A percentile compares a stretch with the other conserved stretches of the same genome.
phyloP scores from a whole-genome alignment of 1,140 invertebrate genomes.

The Ceratina japonica region DNA sequence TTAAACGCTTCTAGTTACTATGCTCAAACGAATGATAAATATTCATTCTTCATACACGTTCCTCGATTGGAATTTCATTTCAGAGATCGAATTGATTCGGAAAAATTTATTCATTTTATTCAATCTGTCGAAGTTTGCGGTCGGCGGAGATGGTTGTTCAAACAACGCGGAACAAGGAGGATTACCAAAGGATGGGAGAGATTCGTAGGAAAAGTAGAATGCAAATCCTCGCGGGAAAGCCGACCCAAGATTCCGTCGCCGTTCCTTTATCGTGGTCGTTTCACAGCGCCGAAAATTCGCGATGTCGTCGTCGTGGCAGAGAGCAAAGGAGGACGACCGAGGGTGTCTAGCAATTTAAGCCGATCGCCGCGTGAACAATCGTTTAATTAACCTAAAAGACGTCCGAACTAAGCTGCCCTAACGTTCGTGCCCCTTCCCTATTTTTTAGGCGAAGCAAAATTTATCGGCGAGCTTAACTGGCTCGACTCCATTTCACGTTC shows the following conservation, averaged over 20 bases:
- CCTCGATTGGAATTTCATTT: too few relatives aligned
- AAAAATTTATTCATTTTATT: neutral
- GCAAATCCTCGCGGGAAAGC: neutral
- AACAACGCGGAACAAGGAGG: conserved; percentile 17
- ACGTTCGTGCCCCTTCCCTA: too few relatives aligned
- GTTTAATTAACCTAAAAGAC: conserved; percentile 27
- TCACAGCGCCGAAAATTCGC: neutral
- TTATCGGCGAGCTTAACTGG: conserved; percentile 22
- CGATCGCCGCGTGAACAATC: neutral
- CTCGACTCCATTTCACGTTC: conserved; percentile 32
- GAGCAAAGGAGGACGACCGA: neutral
- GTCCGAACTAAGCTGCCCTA: neutral
- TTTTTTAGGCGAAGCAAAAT: conserved; percentile 8
- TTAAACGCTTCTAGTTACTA: too few relatives aligned
- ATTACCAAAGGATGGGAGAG: conserved; percentile 13
- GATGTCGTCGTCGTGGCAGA: neutral
- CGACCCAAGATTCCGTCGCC: too few relatives aligned
- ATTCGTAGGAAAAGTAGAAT: conserved; percentile 6
- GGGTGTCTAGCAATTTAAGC: too few relatives aligned
- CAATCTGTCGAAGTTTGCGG: neutral
- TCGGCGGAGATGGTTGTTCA: neutral
- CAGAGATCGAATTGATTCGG: neutral
- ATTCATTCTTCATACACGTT: too few relatives aligned
- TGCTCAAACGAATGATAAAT: too few relatives aligned
- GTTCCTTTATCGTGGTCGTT: neutral